Base-by-base conservation (phyloP, 1,140 invertebrate species). In the Probaryconus sp. region DNA sequence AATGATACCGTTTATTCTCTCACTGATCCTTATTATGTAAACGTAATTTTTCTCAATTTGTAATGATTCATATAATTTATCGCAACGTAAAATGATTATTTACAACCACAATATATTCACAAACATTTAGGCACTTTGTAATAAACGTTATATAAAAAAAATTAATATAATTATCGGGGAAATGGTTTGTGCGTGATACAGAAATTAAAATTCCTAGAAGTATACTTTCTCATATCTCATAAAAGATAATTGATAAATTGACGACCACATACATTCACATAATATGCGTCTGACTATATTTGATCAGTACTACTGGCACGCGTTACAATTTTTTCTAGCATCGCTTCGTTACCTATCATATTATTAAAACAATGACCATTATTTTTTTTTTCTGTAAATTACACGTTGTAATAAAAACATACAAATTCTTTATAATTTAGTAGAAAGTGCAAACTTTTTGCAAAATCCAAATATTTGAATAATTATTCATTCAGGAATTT, bases 381-480 rank as follows among this genome's bases (percentile, higher is more conserved):
- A 30, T 30, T n/a, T 30, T 30, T 30, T 9, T 30, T 30, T 30
- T 30, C 2, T n/a, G 3, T 2, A 30, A 2, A 30, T n/a, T 30
- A n/a, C 9, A 30, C 28, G 10, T 30, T 30, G 6, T 30, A n/a
- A 9, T 30, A 30, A 30, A n/a, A 30, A 30, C n/a, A n/a, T n/a
- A n/a, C n/a, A 30, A 30, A 30, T 9, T n/a, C 2, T 5, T 33
- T 6, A 16, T 24, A n/a, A 10, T 13, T 1, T 1, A 6, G 18
- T 56, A 33, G 37, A 56, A 40, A 55, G 35, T 37, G 13, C 26
- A 24, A 30, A 7, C 13, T 43, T 56, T 56, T 56, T 37, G 14
- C 2, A 20, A 17, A 11, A n/a, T 17, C 24, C 16, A 30, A 56
- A 33, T 56, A 31, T 42, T 55, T 16, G 16, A 30, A 14, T 55